Evolutionary conservation across 2,888 invertebrate genomes (phyloP).

Genomic region (Desoria tigrina): DNA sequence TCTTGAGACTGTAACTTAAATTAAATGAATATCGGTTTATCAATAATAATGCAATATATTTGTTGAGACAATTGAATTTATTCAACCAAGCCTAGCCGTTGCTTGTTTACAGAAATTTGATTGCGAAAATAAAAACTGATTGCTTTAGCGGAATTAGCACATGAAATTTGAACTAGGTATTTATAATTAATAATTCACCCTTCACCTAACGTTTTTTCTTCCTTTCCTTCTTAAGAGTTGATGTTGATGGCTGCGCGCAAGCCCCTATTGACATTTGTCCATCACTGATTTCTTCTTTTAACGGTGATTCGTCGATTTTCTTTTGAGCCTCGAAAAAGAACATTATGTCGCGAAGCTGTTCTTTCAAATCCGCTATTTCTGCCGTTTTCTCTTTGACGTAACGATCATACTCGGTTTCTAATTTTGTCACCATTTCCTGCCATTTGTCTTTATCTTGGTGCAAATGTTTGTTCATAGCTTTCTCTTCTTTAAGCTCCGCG

Average conservation of each 20-base stretch:
- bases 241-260: constrained; percentile 1
- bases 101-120: too few relatives aligned
- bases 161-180: too few relatives aligned
- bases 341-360: constrained; percentile 94
- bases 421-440: constrained; percentile 65
- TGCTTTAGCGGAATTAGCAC: too few relatives aligned
- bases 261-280: constrained; percentile 64
- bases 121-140: too few relatives aligned
- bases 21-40: too few relatives aligned
- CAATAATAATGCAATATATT: too few relatives aligned
- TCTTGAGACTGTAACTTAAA: too few relatives aligned
- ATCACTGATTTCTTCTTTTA: constrained; percentile 64
- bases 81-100: too few relatives aligned
- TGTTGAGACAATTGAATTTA: too few relatives aligned
- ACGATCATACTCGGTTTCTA: constrained; percentile 61
- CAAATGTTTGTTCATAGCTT: constrained; percentile 76
- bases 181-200: too few relatives aligned
- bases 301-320: constrained; percentile 63
- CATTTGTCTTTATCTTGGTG: constrained; percentile 73
- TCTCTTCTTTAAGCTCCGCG: constrained; percentile 77
- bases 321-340: constrained; percentile 90
- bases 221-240: constrained; percentile 19
- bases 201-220: constrained; percentile 26
- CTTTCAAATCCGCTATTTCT: constrained; percentile 80
- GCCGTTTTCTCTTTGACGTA: constrained; percentile 57